A percentile compares a stretch with the other conserved stretches of the same genome.
Conservation (phyloP, 2,888 invertebrate genomes). For the Amphipyra tragopoginis region DNA sequence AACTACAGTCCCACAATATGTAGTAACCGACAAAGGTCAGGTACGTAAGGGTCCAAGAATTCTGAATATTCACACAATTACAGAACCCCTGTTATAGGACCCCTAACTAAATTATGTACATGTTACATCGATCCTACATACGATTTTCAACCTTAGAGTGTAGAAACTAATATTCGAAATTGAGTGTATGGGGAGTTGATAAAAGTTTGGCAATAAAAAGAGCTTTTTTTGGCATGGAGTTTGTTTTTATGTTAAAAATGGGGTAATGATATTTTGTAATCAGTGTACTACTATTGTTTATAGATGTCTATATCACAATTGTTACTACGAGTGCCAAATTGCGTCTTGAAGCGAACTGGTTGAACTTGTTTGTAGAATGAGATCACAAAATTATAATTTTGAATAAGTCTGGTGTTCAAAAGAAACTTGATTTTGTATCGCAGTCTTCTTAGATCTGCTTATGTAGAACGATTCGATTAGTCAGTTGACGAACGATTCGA, state of each 20-base stretch:
- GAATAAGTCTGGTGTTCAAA: too few species aligned
- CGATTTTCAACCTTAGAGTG: slow-evolving; percentile 10
- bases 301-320: too few species aligned
- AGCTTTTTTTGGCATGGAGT: slow-evolving; percentile 4
- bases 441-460: too few species aligned
- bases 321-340: too few species aligned
- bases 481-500: too few species aligned
- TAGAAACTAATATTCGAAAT: background rate
- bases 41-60: slow-evolving; percentile 43
- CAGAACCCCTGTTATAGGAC: slow-evolving; percentile 37
- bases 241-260: slow-evolving; percentile 3
- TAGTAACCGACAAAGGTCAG: slow-evolving; percentile 43
- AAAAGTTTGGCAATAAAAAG: slow-evolving; percentile 11
- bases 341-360: too few species aligned
- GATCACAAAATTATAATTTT: too few species aligned
- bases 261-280: slow-evolving; percentile 12
- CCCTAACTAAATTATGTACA: slow-evolving; percentile 46
- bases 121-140: slow-evolving; percentile 6
- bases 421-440: too few species aligned
- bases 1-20: slow-evolving; percentile 38
- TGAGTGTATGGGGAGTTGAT: background rate
- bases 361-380: too few species aligned
- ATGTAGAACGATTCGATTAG: too few species aligned
- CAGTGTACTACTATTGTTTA: too few species aligned
- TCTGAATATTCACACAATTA: slow-evolving; percentile 59